Percentiles rank a stretch among this genome's conserved stretches.
These are phyloP conservation scores for Nipponacmea schrenckii DNA, from an alignment of 2,888 invertebrate genomes.

Conservation along the genomic window DNA sequence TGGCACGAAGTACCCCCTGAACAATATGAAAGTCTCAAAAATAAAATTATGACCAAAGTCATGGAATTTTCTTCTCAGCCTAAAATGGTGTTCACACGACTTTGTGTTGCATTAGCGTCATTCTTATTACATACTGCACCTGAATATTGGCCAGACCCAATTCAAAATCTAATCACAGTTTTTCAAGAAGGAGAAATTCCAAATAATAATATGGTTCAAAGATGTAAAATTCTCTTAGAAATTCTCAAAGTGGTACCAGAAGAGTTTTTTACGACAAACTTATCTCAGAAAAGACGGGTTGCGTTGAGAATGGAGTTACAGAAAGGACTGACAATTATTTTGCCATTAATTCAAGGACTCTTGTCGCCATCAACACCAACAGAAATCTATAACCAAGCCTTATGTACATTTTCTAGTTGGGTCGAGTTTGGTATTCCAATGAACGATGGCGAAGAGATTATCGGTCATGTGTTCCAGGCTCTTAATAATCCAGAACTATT, in stretches of 20 bases:
- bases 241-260: conserved; percentile 87
- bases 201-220: conserved; percentile 73
- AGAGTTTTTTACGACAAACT: conserved; percentile 71
- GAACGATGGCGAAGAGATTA: conserved; percentile 66
- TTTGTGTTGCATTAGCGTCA: conserved; percentile 88
- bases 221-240: conserved; percentile 80
- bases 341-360: conserved; percentile 58
- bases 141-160: conserved; percentile 75
- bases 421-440: conserved; percentile 73
- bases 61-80: conserved; percentile 83
- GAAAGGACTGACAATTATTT: conserved; percentile 57
- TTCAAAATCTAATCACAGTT: conserved; percentile 79
- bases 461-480: conserved; percentile 60
- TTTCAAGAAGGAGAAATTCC: conserved; percentile 73
- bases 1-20: conserved; percentile 88
- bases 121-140: conserved; percentile 80
- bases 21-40: conserved; percentile 81
- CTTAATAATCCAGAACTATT: conserved; percentile 68
- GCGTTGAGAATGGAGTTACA: conserved; percentile 54
- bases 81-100: conserved; percentile 84
- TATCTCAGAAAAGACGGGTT: conserved; percentile 52
- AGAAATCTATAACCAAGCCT: conserved; percentile 54
- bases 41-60: conserved; percentile 81
- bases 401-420: conserved; percentile 72
- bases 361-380: conserved; percentile 47